phyloP scores from a whole-genome alignment of 2,113 vertebrate genomes.

The Odobenus rosmarus region DNA sequence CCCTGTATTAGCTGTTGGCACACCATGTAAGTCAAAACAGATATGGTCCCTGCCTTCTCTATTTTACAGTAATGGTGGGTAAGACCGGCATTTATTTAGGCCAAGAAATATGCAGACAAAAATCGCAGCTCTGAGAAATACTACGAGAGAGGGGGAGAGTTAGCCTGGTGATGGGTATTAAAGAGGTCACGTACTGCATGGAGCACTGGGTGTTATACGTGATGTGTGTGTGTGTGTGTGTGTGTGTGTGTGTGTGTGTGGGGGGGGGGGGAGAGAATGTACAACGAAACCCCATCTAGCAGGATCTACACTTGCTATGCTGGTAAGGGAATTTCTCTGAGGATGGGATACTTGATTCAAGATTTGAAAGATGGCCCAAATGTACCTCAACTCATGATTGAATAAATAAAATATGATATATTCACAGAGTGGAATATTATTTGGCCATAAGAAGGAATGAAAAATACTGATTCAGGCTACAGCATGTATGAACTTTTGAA shows the following conservation, averaged over 20 bases:
- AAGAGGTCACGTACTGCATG: no score
- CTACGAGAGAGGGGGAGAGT: background rate
- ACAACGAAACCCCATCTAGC: background rate
- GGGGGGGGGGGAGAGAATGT: background rate
- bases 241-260: no score
- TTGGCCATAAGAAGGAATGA: background rate
- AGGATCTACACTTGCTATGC: background rate
- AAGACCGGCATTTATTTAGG: background rate
- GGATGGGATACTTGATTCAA: background rate
- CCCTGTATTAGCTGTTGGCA: background rate
- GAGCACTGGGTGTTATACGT: no score
- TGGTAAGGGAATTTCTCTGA: background rate
- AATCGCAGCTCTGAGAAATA: background rate
- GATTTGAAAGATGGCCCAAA: background rate
- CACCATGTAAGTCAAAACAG: background rate
- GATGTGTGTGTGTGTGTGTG: no score
- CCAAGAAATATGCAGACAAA: background rate
- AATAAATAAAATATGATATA: background rate
- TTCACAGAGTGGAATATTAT: background rate
- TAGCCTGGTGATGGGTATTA: no score
- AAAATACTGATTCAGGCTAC: background rate
- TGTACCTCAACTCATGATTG: background rate
- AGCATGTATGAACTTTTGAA: background rate
- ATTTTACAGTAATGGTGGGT: background rate
- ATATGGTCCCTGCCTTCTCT: background rate